Conservation (phyloP, 2,113 vertebrate species). For the Mugil cephalus region DNA sequence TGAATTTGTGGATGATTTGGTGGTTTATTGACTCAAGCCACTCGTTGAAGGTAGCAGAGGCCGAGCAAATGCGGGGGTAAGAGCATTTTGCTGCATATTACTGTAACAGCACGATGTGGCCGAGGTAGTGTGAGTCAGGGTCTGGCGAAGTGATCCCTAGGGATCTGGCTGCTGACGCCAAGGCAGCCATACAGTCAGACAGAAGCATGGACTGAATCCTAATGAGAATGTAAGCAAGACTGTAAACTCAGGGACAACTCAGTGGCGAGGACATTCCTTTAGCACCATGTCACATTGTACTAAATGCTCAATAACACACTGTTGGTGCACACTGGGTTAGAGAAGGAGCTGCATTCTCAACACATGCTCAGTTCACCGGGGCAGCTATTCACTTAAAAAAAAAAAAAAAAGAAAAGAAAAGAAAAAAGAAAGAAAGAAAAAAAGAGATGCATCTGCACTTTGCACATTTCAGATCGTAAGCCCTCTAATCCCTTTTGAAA, state of each 20-base stretch:
- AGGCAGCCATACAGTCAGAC: conserved; percentile 40
- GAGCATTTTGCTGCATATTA: conserved; percentile 27
- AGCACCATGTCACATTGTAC: background rate
- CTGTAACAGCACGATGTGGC: conserved; percentile 22
- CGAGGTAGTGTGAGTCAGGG: conserved; percentile 62
- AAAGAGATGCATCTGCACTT: conserved; percentile 44
- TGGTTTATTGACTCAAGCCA: conserved; percentile 24
- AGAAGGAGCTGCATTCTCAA: background rate
- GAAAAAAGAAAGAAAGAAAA: conserved; percentile 13
- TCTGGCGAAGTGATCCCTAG: conserved; percentile 61
- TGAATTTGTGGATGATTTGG: conserved; percentile 37
- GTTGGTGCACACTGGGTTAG: background rate
- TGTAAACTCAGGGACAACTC: conserved; percentile 9
- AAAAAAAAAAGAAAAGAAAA: conserved; percentile 24
- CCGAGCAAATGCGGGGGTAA: conserved; percentile 16
- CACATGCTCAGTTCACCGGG: background rate
- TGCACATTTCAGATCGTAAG: conserved; percentile 56
- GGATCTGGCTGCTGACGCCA: conserved; percentile 59
- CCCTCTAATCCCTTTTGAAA: conserved; percentile 61
- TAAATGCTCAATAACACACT: background rate
- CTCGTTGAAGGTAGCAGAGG: conserved; percentile 14
- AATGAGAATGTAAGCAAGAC: conserved; percentile 51
- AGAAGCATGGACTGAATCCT: conserved; percentile 36
- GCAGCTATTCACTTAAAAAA: conserved; percentile 15
- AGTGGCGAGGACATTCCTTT: conserved; percentile 15